Evolutionary conservation across 2,797 vertebrate genomes (phyloP), one percentile per base, ranked within the genome.

Genomic region (Selene dorsalis): DNA sequence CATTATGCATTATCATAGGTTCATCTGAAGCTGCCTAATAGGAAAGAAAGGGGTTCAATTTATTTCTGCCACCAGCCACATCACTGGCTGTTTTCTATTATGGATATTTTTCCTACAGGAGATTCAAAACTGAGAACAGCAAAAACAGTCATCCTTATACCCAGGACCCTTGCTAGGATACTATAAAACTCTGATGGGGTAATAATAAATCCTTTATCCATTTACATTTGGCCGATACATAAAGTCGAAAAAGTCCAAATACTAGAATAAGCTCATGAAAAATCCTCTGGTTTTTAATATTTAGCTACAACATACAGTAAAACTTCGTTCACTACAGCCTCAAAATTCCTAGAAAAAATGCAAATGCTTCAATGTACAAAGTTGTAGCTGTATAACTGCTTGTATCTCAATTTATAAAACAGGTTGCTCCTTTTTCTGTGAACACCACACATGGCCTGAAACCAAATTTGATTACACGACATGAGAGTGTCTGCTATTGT

Each of bases 381-480:
- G 30, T 32, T 16, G 55, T 32, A 50, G n/a, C n/a, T 50, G 30
- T 30, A 58, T 1, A 18, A 8, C 20, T 38, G 57, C n/a, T 14
- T 47, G 4, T 11, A 28, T 67, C 32, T 20, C 41, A 6, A 22
- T 26, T 2, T 18, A 41, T 17, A 16, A 69, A 53, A 56, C 16
- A 1, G 6, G 30, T 35, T 58, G 55, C 17, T 28, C 8, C 55
- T 57, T 57, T 57, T 32, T 52, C 28, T 20, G 16, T 28, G 24
- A 13, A 13, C 48, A 3, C 47, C 20, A 8, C 48, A 22, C 22
- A 22, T 24, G 4, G 26, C 53, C 26, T 28, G 16, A 32, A 57
- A 57, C 8, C 13, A 81, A 87, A 88, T 87, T 38, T 3, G 69
- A 87, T 89, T 86, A 82, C 66, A 47, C 57, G 39, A 41, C 57